These are phyloP conservation scores for Argyrosomus japonicus DNA, from an alignment of 2,113 vertebrate species.

Conservation along the genomic window DNA sequence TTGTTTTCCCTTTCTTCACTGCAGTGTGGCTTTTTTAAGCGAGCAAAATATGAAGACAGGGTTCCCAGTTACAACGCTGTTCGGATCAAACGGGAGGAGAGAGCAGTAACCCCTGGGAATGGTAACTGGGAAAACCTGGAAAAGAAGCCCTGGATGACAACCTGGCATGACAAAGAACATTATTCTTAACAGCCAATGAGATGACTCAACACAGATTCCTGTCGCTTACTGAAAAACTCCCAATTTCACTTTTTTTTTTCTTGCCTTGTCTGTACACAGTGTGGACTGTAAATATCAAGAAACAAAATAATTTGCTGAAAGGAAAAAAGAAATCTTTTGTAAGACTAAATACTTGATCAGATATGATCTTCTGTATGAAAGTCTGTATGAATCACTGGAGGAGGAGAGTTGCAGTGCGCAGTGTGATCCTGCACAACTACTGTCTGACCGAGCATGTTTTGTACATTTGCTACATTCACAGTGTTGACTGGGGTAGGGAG, in stretches of 20 bases:
- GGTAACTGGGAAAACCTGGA: slow-evolving; percentile 81
- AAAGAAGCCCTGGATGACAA: slow-evolving; percentile 95
- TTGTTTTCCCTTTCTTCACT: slow-evolving; percentile 21
- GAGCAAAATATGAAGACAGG: slow-evolving; percentile 91
- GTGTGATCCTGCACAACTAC: slow-evolving; percentile 33
- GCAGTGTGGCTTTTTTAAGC: slow-evolving; percentile 96
- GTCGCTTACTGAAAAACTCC: slow-evolving; percentile 33
- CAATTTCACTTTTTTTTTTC: slow-evolving; percentile 32
- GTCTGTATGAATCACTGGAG: slow-evolving; percentile 55
- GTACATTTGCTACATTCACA: slow-evolving; percentile 41
- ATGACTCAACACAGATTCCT: slow-evolving; percentile 5
- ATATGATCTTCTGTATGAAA: slow-evolving; percentile 18
- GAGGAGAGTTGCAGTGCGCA: slow-evolving; percentile 20
- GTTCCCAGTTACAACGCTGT: slow-evolving; percentile 94
- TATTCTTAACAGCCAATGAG: slow-evolving; percentile 86
- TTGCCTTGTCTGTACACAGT: slow-evolving; percentile 47
- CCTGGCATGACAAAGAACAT: slow-evolving; percentile 92
- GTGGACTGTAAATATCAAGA: slow-evolving; percentile 58
- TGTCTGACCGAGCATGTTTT: slow-evolving; percentile 44
- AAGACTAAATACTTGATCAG: slow-evolving; percentile 13
- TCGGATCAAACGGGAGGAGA: slow-evolving; percentile 91
- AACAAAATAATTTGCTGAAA: neutral
- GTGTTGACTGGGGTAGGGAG: slow-evolving; percentile 23
- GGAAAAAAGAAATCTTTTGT: neutral
- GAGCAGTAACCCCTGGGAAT: slow-evolving; percentile 83